phyloP scores from a whole-genome alignment of 2,797 vertebrate species.

The Rallus crepitans region DNA sequence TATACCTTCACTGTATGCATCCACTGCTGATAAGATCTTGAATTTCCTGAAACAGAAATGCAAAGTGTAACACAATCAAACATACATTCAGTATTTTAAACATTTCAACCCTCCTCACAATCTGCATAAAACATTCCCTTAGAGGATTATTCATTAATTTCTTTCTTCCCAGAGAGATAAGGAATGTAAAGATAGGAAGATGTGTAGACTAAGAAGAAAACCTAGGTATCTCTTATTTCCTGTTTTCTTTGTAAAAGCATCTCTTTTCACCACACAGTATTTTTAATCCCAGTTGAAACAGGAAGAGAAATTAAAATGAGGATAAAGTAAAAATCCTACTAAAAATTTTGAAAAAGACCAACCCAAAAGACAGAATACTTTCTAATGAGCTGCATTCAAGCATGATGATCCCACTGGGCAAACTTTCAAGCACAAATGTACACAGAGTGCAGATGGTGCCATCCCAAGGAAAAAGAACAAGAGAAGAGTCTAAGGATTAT shows the following conservation, averaged over 20 bases:
- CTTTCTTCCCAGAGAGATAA: background rate
- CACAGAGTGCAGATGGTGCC: background rate
- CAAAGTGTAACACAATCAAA: background rate
- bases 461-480: background rate
- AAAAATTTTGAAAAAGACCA: background rate
- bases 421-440: background rate
- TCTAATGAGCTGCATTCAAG: background rate
- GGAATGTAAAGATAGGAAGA: background rate
- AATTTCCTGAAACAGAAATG: conserved; percentile 84
- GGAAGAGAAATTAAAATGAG: background rate
- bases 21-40: conserved; percentile 95
- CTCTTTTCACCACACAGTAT: background rate
- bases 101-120: background rate
- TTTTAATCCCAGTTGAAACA: background rate
- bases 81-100: background rate
- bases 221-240: background rate
- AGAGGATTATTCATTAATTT: background rate
- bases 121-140: background rate
- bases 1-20: conserved; percentile 94
- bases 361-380: background rate
- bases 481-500: background rate
- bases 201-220: background rate
- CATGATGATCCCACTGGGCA: background rate
- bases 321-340: background rate
- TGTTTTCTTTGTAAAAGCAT: background rate